Conservation (phyloP, 1,140 invertebrate genomes). For the Cecropterus lyciades region DNA sequence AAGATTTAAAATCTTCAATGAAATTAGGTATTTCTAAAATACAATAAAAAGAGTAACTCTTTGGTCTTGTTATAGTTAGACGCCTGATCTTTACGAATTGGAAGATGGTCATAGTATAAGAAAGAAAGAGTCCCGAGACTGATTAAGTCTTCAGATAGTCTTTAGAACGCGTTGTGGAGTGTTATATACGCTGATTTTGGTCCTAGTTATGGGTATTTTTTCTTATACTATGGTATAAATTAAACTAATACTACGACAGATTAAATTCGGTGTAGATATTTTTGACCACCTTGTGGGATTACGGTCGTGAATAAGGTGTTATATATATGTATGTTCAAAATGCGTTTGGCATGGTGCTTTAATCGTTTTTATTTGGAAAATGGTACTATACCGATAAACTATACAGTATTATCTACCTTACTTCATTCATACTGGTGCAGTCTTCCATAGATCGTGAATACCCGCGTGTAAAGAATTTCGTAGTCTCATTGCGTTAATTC, state of each 20-base stretch:
- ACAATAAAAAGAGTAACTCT: conserved; percentile 53
- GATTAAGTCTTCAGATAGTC: conserved; percentile 26
- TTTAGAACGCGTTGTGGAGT: conserved; percentile 5
- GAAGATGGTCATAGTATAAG: conserved; percentile 30
- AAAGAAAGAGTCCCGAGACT: conserved; percentile 26
- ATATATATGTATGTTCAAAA: conserved; percentile 59
- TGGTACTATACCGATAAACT: conserved; percentile 64
- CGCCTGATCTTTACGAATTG: conserved; percentile 36
- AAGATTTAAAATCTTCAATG: conserved; percentile 79
- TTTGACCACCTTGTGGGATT: conserved; percentile 50
- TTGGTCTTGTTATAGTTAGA: conserved; percentile 41
- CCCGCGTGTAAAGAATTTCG: conserved; percentile 49
- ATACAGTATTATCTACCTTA: conserved; percentile 76
- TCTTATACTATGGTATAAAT: conserved; percentile 33
- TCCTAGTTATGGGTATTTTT: conserved; percentile 31
- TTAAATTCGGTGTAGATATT: conserved; percentile 46
- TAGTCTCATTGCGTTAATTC: conserved; percentile 29
- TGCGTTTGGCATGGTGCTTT: conserved; percentile 79
- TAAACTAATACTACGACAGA: conserved; percentile 37
- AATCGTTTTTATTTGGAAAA: conserved; percentile 71
- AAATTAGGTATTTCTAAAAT: conserved; percentile 78
- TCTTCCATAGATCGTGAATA: conserved; percentile 73
- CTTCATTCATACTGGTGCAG: conserved; percentile 68
- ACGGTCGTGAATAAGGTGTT: conserved; percentile 54
- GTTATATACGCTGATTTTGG: conserved; percentile 30